These are phyloP conservation scores for Epizoanthus stellaris DNA, from an alignment of 92 coral and sea anemone species.

Conservation along the genomic window DNA sequence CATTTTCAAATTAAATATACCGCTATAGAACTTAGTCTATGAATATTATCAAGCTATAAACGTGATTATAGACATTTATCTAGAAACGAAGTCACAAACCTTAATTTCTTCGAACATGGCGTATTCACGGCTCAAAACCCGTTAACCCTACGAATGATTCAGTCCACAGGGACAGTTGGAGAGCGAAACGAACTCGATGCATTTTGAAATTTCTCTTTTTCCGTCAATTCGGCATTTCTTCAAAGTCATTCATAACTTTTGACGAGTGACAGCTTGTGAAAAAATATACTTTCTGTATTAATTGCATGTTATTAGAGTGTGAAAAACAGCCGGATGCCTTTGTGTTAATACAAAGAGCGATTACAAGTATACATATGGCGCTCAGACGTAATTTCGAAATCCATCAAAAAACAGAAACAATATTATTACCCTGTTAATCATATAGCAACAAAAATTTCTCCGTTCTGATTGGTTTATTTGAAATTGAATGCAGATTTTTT, in stretches of 20 bases:
- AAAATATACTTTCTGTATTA: slow-evolving; percentile 1
- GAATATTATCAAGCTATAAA: not conserved
- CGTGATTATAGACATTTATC: not conserved
- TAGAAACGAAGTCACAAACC: not conserved
- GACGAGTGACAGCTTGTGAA: not conserved
- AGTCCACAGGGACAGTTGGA: not conserved
- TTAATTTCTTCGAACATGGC: slow-evolving; percentile 14
- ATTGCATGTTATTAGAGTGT: slow-evolving; percentile 1
- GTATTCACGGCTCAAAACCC: not conserved
- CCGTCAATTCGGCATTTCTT: not conserved
- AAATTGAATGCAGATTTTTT: too few species aligned
- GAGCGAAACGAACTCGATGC: not conserved
- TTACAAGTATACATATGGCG: too few species aligned
- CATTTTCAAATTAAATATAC: not conserved
- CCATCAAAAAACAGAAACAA: too few species aligned
- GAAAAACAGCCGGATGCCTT: slow-evolving; percentile 10
- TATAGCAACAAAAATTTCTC: too few species aligned
- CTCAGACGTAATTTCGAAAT: too few species aligned
- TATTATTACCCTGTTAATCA: too few species aligned
- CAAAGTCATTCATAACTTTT: not conserved
- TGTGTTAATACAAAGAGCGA: not conserved
- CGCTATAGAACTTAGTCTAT: not conserved
- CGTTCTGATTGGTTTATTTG: too few species aligned
- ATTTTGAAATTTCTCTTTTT: not conserved
- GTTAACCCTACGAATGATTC: not conserved